Conservation (phyloP, 2,113 vertebrate genomes). For the Asarcornis scutulata region DNA sequence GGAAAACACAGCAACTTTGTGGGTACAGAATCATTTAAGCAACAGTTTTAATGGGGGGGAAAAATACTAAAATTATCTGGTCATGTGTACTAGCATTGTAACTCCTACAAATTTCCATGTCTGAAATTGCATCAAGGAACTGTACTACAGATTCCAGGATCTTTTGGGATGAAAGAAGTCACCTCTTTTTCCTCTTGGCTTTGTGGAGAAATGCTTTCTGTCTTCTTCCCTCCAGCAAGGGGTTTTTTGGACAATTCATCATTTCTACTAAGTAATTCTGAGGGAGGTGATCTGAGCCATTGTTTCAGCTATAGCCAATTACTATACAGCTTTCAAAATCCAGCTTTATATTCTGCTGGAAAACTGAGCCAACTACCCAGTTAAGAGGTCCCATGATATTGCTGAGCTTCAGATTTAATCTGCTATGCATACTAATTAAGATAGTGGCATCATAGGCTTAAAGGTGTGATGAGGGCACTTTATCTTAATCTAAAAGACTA, state of each 20-base stretch:
- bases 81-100: accelerated
- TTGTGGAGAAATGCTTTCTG: not conserved
- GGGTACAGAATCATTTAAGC: not conserved
- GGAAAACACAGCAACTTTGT: not conserved
- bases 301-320: not conserved
- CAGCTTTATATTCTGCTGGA: not conserved
- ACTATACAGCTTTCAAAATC: not conserved
- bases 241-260: not conserved
- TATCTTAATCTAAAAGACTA: not conserved
- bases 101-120: not conserved
- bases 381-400: not conserved
- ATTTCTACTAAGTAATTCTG: not conserved
- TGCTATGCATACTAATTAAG: not conserved
- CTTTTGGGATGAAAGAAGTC: not conserved
- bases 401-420: not conserved
- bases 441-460: not conserved
- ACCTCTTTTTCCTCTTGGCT: not conserved
- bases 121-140: not conserved
- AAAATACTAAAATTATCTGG: not conserved
- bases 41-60: not conserved
- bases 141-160: not conserved
- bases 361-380: not conserved
- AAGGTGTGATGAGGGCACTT: not conserved
- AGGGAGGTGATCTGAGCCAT: not conserved
- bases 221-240: not conserved